Percentiles rank a stretch among this genome's conserved stretches.
These are phyloP conservation scores for Blastomussa wellsi DNA, from an alignment of 92 coral and sea anemone species.

Conservation along the genomic window DNA sequence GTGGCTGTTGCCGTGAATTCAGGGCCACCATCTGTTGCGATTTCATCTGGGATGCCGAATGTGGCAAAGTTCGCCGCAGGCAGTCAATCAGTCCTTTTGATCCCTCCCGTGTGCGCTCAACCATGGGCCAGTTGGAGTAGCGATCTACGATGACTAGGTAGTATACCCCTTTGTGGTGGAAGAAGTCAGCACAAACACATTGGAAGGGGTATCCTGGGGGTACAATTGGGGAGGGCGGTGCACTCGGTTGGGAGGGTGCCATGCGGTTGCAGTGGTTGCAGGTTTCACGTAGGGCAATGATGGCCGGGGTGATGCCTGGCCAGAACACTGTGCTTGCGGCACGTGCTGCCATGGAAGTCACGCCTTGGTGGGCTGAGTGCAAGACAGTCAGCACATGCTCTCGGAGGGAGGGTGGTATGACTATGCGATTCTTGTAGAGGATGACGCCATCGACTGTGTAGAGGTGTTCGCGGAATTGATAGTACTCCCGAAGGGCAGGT, in stretches of 20 bases:
- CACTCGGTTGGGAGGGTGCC: constrained; percentile 69
- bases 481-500: constrained; percentile 48
- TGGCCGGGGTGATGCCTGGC: constrained; percentile 54
- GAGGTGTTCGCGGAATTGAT: constrained; percentile 56
- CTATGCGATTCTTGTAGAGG: constrained; percentile 54
- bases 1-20: too few species aligned
- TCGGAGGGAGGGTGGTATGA: constrained; percentile 59
- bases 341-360: constrained; percentile 60
- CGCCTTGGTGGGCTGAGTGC: constrained; percentile 64
- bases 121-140: constrained; percentile 76
- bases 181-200: constrained; percentile 65
- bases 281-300: constrained; percentile 31
- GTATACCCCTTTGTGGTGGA: constrained; percentile 61
- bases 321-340: constrained; percentile 61
- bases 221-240: constrained; percentile 56
- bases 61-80: constrained; percentile 51
- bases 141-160: constrained; percentile 69
- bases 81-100: constrained; percentile 64
- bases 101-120: constrained; percentile 59
- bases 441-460: too few species aligned
- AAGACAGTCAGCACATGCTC: constrained; percentile 27
- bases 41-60: too few species aligned
- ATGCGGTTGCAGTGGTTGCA: constrained; percentile 67
- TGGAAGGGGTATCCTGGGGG: constrained; percentile 65
- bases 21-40: too few species aligned